Evolutionary conservation across 2,113 vertebrate genomes (phyloP), one percentile per base, ranked within the genome.

Genomic region (Calidris pugnax): DNA sequence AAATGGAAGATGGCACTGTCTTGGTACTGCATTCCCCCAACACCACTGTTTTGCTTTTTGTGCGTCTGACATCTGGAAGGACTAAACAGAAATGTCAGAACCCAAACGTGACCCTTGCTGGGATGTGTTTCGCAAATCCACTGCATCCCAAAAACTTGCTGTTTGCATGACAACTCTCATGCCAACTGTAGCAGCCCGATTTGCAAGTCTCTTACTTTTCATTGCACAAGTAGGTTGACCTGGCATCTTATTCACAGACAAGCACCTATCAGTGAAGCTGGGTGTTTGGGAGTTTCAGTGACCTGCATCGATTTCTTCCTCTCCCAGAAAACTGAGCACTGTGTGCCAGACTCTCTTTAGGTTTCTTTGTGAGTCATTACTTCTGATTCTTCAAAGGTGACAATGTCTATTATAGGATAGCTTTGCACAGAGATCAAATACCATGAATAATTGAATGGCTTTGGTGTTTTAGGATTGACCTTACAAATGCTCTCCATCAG

Each of bases 71-170:
- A 35, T 53, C n/a, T 21, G 12, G 8, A 1, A 47, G 57, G 45
- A 32, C 24, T 71, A 30, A 66, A 12, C 5, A 10, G 30, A 57
- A 85, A 32, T 22, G 14, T 35, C 53, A 10, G 56, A 87, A 63
- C 51, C 9, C 43, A 11, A 50, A n/a, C 4, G 0, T 7, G 12
- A 21, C 22, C 24, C 12, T 45, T 0, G 0, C 39, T 69, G 26
- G 5, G 7, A 30, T 32, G 15, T 5, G 22, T 30, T 62, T 92
- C 30, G n/a, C 18, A 50, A 55, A 37, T 37, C n/a, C 39, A 5
- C 26, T 21, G 59, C 35, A 7, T 66, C 20, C 55, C 33, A 16
- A n/a, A 55, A 50, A 6, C 26, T 55, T 24, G 20, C 37, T 69
- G 15, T 2, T 2, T 24, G 27, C 76, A 4, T 19, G 50, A 55